Base-by-base conservation (phyloP, 92 coral and sea anemone genomes). In the Siderastrea radians region DNA sequence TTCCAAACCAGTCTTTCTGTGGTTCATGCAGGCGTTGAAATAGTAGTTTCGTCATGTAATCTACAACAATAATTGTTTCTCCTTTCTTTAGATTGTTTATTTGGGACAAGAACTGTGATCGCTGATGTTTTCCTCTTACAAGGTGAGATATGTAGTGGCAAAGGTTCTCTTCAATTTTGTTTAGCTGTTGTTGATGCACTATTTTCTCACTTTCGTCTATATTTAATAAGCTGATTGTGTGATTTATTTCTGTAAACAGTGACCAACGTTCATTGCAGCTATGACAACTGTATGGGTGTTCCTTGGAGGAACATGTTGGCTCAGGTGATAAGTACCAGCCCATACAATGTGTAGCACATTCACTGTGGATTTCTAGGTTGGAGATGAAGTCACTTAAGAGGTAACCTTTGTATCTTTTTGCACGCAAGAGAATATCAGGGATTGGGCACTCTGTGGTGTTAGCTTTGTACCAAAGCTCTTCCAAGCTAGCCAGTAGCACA, bases 11-110 rank as follows among this genome's bases (percentile, higher is more conserved):
- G 38, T 26, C 38, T 26, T 61, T 73, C 86, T 69, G 84, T 44
- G 89, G 92, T 48, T 91, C 94, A 74, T 45, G 51, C 5, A 78
- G 62, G 47, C 72, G 76, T 15, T 87, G 84, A 54, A 81, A 78
- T 11, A 91, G 38, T 7, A 87, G 89, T 38, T 82, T 91, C 91
- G 87, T 91, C 94, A 91, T 91, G 71, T 82, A 88, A 63, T 88
- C 92, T 17, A 83, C 53, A 2, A 80, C 90, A 14, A 83, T 87
- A 48, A 86, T 67, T 38, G 90, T 51, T 51, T 90, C 75, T 0
- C 90, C 90, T 9, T 71, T 61, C 48, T 49, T 38, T 3, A 91
- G 74, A 26, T 61, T 46, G 15, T 82, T 74, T 3, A 87, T 84
- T 26, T 89, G 88, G 47, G 73, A 61, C 53, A 74, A 63, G 65